Percentiles rank a stretch among this genome's conserved stretches.
These are phyloP conservation scores for Arion vulgaris DNA, from an alignment of 1,140 invertebrate genomes.

Conservation along the genomic window DNA sequence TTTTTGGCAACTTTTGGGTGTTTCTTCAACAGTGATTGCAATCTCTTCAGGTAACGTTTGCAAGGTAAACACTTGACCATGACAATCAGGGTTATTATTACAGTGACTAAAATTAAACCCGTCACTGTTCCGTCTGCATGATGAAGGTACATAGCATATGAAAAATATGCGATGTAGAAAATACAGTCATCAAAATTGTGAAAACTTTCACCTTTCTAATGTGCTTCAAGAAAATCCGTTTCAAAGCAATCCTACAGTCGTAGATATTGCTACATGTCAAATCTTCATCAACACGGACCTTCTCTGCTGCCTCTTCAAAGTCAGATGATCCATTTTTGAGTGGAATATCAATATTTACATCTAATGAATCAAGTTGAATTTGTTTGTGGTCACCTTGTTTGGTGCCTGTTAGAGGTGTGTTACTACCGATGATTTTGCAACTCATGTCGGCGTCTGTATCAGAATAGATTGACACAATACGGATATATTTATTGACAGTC, in stretches of 20 bases:
- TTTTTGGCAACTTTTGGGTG: background rate
- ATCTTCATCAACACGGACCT: background rate
- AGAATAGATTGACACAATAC: too few relatives aligned
- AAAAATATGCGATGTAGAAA: background rate
- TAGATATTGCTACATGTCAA: background rate
- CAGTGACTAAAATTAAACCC: background rate
- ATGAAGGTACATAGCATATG: conserved; percentile 18
- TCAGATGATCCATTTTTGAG: background rate
- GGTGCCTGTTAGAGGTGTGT: background rate
- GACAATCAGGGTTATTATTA: background rate
- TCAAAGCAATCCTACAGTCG: background rate
- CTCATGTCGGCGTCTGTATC: too few relatives aligned
- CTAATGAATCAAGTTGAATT: background rate
- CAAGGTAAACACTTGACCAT: background rate
- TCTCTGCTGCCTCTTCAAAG: background rate
- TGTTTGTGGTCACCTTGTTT: background rate
- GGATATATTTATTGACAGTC: too few relatives aligned
- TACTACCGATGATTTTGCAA: too few relatives aligned
- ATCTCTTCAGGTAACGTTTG: background rate
- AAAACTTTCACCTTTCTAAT: background rate
- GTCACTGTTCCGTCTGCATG: background rate
- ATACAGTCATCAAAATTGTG: background rate
- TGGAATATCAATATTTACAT: background rate
- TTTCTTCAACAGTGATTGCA: background rate
- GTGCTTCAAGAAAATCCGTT: background rate